phyloP scores from a whole-genome alignment of 2,888 invertebrate species.

The Cantharis rufa region DNA sequence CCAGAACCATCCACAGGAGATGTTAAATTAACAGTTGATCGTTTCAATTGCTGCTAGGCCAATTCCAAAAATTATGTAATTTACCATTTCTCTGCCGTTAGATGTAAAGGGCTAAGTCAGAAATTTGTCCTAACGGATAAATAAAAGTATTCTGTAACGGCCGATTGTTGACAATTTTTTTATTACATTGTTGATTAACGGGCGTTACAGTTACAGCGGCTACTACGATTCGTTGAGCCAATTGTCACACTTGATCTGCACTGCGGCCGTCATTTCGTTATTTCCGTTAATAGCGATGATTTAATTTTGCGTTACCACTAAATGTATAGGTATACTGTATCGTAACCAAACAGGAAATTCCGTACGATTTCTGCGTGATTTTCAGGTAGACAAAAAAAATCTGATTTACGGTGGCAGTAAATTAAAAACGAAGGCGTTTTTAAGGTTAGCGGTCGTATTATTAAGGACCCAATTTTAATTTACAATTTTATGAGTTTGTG shows the following conservation, averaged over 20 bases:
- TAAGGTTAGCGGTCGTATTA: not conserved
- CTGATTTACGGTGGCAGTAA: constrained; percentile 32
- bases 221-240: not conserved
- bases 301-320: not conserved
- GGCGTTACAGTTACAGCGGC: not conserved
- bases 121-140: too few species aligned
- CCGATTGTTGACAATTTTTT: too few species aligned
- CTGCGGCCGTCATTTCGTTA: not conserved
- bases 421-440: constrained; percentile 29
- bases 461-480: not conserved
- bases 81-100: too few species aligned
- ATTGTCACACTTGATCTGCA: too few species aligned
- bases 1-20: too few species aligned
- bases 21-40: too few species aligned
- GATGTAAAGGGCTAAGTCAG: too few species aligned
- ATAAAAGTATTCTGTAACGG: too few species aligned
- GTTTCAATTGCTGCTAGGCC: too few species aligned
- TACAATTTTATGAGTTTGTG: not conserved
- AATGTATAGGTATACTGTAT: not conserved
- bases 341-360: not conserved
- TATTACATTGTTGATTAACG: too few species aligned
- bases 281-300: not conserved
- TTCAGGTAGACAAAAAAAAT: constrained; percentile 8
- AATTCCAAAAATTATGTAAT: too few species aligned
- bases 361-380: not conserved